Conservation (phyloP, 2,888 invertebrate species). For the Parnassius mnemosyne region DNA sequence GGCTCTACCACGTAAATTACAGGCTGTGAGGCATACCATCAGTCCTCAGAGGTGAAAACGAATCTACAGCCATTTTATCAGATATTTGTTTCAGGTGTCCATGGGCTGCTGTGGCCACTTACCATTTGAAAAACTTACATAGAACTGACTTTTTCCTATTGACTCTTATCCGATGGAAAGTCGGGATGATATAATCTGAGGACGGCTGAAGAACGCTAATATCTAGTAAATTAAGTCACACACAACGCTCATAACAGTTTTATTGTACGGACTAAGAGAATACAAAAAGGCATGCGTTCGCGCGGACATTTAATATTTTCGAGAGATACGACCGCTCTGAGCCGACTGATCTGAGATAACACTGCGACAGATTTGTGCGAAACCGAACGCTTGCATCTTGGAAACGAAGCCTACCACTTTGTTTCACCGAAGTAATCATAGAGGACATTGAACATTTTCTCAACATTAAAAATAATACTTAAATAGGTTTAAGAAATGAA, state of each 20-base stretch:
- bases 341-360: conserved; percentile 42
- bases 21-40: too few species aligned
- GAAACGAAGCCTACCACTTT: conserved; percentile 1
- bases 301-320: conserved; percentile 47
- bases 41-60: too few species aligned
- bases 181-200: not conserved
- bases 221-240: conserved; percentile 19
- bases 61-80: too few species aligned
- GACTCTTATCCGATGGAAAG: not conserved
- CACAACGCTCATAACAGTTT: conserved; percentile 31
- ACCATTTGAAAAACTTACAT: too few species aligned
- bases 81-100: too few species aligned
- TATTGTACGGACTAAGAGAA: conserved; percentile 36
- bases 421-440: conserved; percentile 12
- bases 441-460: not conserved
- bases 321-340: conserved; percentile 39
- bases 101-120: too few species aligned
- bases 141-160: too few species aligned
- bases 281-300: conserved; percentile 38
- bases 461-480: too few species aligned
- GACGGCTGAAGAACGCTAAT: not conserved
- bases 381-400: conserved; percentile 28
- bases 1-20: too few species aligned
- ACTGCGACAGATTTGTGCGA: conserved; percentile 44
- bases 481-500: too few species aligned